A percentile compares a stretch with the other conserved stretches of the same genome.
phyloP scores from a whole-genome alignment of 2,797 vertebrate species.

The Aldrovandia affinis region DNA sequence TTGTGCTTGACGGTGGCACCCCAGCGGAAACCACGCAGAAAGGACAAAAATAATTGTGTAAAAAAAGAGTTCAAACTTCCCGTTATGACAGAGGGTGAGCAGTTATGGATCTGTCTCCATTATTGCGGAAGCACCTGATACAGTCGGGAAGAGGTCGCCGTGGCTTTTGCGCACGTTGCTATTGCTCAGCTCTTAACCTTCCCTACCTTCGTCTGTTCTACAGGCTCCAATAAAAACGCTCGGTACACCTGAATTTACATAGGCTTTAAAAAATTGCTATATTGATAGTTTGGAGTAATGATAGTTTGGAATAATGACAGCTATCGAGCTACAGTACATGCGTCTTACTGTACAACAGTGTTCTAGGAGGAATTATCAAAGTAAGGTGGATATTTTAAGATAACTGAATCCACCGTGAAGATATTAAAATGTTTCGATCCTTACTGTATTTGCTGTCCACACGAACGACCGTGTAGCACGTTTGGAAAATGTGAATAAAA shows the following conservation, averaged over 20 bases:
- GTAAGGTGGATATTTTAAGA: too few relatives aligned
- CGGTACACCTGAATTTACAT: not conserved
- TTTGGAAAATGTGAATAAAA: constrained; percentile 1
- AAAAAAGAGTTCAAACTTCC: constrained; percentile 67
- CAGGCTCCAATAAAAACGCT: not conserved
- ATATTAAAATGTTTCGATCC: not conserved
- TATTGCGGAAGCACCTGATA: constrained; percentile 20
- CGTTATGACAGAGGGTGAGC: constrained; percentile 75
- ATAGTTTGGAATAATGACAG: constrained; percentile 6
- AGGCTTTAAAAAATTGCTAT: not conserved
- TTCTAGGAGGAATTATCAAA: not conserved
- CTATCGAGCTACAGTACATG: not conserved
- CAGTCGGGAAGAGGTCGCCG: not conserved
- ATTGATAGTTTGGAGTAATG: constrained; percentile 12
- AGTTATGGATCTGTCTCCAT: constrained; percentile 62
- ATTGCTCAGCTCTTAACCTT: constrained; percentile 27
- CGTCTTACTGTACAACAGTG: not conserved
- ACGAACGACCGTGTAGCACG: not conserved
- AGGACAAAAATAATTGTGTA: constrained; percentile 42
- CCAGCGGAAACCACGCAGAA: constrained; percentile 59
- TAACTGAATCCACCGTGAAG: too few relatives aligned
- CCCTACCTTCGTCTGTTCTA: not conserved
- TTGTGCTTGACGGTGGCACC: constrained; percentile 39
- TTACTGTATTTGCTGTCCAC: not conserved
- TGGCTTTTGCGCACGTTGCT: constrained; percentile 11